These are phyloP conservation scores for Taenioides sp. DNA, from an alignment of 2,797 vertebrate genomes.

Conservation along the genomic window DNA sequence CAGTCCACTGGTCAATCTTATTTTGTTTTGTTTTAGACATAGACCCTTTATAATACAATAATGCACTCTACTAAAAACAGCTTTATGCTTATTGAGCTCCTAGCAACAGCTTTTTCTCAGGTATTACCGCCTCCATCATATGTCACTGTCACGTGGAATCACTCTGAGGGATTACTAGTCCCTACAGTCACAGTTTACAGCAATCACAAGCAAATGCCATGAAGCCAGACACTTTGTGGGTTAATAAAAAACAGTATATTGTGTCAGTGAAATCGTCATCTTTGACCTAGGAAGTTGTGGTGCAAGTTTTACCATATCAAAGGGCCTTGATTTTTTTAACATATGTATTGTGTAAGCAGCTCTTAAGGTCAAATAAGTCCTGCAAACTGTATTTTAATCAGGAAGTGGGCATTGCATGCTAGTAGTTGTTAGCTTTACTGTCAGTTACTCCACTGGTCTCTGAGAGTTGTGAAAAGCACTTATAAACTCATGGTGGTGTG, in stretches of 20 bases:
- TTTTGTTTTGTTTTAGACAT: background rate
- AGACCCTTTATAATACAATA: background rate
- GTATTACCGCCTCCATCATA: constrained; percentile 36
- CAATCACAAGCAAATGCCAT: constrained; percentile 61
- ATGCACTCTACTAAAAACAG: background rate
- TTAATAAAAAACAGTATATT: constrained; percentile 74
- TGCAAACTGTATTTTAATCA: too few relatives aligned
- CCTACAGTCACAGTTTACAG: constrained; percentile 36
- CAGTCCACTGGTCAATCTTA: background rate
- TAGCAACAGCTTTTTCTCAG: background rate
- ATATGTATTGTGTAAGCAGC: too few relatives aligned
- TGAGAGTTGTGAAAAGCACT: too few relatives aligned
- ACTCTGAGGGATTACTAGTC: constrained; percentile 63
- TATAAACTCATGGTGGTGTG: too few relatives aligned
- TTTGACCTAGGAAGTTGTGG: constrained; percentile 23
- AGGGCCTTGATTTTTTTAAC: too few relatives aligned
- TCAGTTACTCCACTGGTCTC: too few relatives aligned
- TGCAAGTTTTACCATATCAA: constrained; percentile 17
- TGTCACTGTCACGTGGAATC: constrained; percentile 62
- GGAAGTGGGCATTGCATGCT: too few relatives aligned
- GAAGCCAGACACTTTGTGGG: constrained; percentile 64
- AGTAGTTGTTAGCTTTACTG: too few relatives aligned
- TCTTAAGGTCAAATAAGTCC: too few relatives aligned
- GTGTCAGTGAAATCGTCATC: constrained; percentile 35
- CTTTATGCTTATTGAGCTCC: background rate